phyloP scores from a whole-genome alignment of 2,113 vertebrate genomes.

The Stomatorhinus ivindoensis region DNA sequence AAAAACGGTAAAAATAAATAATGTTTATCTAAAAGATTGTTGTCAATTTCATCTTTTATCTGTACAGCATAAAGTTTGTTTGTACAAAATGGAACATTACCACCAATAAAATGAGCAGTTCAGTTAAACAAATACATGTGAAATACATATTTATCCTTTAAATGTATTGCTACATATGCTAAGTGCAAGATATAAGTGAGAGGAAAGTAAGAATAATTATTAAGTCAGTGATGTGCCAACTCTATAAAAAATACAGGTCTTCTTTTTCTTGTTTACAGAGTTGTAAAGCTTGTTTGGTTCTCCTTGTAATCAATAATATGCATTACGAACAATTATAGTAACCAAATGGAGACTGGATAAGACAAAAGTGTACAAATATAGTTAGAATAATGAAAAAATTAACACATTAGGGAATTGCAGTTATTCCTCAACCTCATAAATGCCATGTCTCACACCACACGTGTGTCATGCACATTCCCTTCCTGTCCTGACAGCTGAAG shows the following conservation, averaged over 20 bases:
- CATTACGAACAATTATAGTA: conserved; percentile 42
- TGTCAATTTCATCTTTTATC: conserved; percentile 60
- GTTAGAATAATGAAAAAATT: not conserved
- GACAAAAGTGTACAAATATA: conserved; percentile 34
- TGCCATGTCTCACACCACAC: not conserved
- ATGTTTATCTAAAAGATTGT: conserved; percentile 72
- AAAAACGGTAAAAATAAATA: conserved; percentile 93
- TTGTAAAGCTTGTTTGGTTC: conserved; percentile 51
- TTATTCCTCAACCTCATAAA: not conserved
- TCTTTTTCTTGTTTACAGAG: conserved; percentile 50
- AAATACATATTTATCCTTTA: conserved; percentile 54
- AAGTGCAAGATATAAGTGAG: conserved; percentile 73
- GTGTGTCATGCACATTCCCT: not conserved
- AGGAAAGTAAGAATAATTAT: conserved; percentile 54
- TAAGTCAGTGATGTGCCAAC: conserved; percentile 58
- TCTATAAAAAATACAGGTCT: conserved; percentile 57
- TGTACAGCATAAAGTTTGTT: conserved; percentile 78
- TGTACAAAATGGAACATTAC: conserved; percentile 81
- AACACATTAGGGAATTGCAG: not conserved
- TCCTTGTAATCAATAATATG: conserved; percentile 42
- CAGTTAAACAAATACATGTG: conserved; percentile 65
- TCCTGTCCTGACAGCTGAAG: not conserved
- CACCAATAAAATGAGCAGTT: conserved; percentile 61
- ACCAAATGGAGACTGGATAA: conserved; percentile 31
- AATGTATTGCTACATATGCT: conserved; percentile 79